Base-by-base conservation (phyloP, 2,888 invertebrate species). In the Drosophila prolongata region DNA sequence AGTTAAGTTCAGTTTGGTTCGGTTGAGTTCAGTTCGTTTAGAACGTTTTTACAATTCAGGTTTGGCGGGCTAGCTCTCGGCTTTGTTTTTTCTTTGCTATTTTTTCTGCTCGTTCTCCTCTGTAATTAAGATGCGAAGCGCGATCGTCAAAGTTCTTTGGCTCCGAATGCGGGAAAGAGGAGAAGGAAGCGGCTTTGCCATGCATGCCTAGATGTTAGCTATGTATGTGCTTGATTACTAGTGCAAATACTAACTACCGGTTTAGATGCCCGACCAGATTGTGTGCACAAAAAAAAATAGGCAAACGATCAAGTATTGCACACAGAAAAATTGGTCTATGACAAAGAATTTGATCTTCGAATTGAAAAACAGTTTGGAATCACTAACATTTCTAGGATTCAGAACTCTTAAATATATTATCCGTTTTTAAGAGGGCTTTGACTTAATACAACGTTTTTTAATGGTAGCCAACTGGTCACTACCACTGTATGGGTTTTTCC, bases 41-140 rank as follows among this genome's bases (percentile, higher is more conserved):
- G 85, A 86, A 86, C 83, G 80, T 81, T 87, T 87, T 88, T 88
- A 86, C 87, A 86, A 84, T 86, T 88, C 86, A 88, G 89, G 89
- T 88, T 88, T 85, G 49, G 44, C 42, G 40, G 65, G 58, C 40
- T 44, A 16, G 52, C 56, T 52, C 68, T 62, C 24, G 50, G 43
- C 65, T 52, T 70, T 69, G 67, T 75, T 82, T 75, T 74, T 69
- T 57, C 44, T 69, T 59, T 37, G 53, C 58, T 66, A 55, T 44
- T 65, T 49, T 65, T 76, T 68, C 78, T 69, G 85, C 80, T 14
- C 56, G 50, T 60, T 61, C 61, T 56, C 56, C 79, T 81, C 74
- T 84, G 85, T 87, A 80, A 84, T 89, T 87, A 87, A 87, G 85
- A 89, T 87, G 89, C 87, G 87, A 80, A 80, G 85, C 87, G 89